Conservation (phyloP, 2,888 invertebrate species). For the Eupithecia dodoneata region DNA sequence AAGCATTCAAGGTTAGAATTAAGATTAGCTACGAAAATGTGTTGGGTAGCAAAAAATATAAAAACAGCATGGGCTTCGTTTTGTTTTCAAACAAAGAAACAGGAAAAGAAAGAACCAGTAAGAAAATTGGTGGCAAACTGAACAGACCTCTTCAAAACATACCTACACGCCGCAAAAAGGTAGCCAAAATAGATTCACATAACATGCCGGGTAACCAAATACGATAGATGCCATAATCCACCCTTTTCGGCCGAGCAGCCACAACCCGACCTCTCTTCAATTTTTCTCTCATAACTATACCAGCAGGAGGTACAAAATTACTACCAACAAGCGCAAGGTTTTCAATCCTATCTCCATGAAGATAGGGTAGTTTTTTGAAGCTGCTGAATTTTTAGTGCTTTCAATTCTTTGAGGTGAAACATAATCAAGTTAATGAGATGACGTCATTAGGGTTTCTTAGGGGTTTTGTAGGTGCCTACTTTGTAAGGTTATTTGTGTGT, state of each 20-base stretch:
- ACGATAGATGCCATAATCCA: constrained; percentile 35
- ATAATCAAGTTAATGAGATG: constrained; percentile 68
- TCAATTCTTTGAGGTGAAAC: constrained; percentile 52
- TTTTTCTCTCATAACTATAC: constrained; percentile 58
- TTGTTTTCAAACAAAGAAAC: constrained; percentile 4
- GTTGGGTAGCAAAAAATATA: neutral
- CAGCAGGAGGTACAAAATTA: constrained; percentile 53
- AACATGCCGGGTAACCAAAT: constrained; percentile 17
- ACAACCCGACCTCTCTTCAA: constrained; percentile 53
- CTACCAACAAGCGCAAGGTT: constrained; percentile 35
- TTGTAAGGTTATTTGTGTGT: neutral
- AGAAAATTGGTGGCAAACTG: constrained; percentile 4
- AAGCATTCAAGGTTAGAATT: neutral
- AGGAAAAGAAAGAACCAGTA: neutral
- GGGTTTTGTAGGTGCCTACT: neutral
- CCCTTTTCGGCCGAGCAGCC: constrained; percentile 46
- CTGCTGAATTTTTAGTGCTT: constrained; percentile 35
- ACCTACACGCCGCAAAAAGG: constrained; percentile 4
- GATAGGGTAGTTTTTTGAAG: constrained; percentile 32
- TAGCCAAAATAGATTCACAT: constrained; percentile 21
- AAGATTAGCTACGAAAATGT: neutral
- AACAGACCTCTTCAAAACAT: neutral
- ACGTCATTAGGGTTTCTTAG: constrained; percentile 18
- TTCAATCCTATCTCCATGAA: neutral
- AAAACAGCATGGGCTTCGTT: neutral